These are phyloP conservation scores for Ophiothrix spiculata DNA, from an alignment of 35 echinoderm and acorn worm genomes.

Conservation along the genomic window DNA sequence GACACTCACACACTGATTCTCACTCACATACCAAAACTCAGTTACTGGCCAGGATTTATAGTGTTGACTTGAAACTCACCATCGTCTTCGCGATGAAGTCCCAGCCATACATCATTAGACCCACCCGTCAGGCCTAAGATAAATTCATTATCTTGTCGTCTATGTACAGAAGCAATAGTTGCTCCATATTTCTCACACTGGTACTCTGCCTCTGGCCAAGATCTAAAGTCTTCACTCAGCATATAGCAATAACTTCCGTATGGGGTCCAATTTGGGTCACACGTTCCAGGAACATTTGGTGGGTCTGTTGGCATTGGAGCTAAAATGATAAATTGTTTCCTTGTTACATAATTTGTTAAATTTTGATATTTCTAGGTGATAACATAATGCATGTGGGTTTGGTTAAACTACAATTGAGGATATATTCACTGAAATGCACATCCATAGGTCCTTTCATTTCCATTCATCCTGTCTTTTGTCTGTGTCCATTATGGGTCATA, in stretches of 20 bases:
- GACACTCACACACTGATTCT: too few relatives aligned
- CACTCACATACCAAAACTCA: too few relatives aligned
- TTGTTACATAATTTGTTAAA: not conserved
- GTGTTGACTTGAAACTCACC: too few relatives aligned
- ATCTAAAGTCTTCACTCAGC: slow-evolving; percentile 11
- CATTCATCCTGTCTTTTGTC: not conserved
- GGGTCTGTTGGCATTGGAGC: slow-evolving; percentile 56
- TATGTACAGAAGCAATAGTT: slow-evolving; percentile 65
- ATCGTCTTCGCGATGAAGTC: slow-evolving; percentile 18
- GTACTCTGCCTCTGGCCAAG: slow-evolving; percentile 59
- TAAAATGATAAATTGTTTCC: not conserved
- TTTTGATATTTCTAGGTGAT: not conserved
- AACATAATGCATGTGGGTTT: not conserved
- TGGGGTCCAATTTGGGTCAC: slow-evolving; percentile 46
- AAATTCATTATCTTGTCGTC: slow-evolving; percentile 55
- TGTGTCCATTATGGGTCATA: too few relatives aligned
- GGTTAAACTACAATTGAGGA: not conserved
- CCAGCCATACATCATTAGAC: slow-evolving; percentile 15
- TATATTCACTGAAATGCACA: not conserved
- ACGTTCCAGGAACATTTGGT: slow-evolving; percentile 61
- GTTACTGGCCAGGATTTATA: too few relatives aligned
- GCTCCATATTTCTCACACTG: slow-evolving; percentile 47
- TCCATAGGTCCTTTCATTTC: not conserved
- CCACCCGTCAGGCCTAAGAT: slow-evolving; percentile 4
- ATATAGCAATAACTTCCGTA: slow-evolving; percentile 78